Evolutionary conservation across 2,113 vertebrate genomes (phyloP), one percentile per base, ranked within the genome.

Genomic region (Halichoeres trimaculatus): DNA sequence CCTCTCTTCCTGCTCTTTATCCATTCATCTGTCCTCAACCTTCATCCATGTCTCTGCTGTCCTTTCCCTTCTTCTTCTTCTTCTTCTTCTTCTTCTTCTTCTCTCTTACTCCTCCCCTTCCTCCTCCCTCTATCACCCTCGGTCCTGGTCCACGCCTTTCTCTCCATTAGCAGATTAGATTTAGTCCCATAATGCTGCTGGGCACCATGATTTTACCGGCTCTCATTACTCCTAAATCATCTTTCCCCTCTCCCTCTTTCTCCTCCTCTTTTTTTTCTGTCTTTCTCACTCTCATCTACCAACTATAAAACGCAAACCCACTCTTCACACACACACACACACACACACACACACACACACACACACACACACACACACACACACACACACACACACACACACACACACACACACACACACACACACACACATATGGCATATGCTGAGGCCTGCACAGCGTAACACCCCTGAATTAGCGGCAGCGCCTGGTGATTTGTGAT

Each of bases 131-230:
- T 69, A 48, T 51, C 76, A 2, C 64, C 43, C 76, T 30, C 64
- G 47, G 9, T 47, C 66, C 57, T 41, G 1, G 45, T 64, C 76
- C 81, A 74, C 52, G 65, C 86, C 78, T 66, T 65, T 60, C 74
- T 84, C 85, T 88, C 88, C 89, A 91, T 92, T 93, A 93, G 91
- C 85, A 91, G 85, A 92, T 92, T 93, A 93, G 85, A 92, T 94
- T 94, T 92, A 88, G 79, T 85, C 84, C 89, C 85, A 84, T 89
- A 92, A 91, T 91, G 85, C 89, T 55, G 71, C 81, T 85, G 86
- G 90, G 90, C 85, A 88, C 80, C 72, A 63, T 90, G 85, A 89
- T 89, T 90, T 90, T 89, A 91, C 89, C 60, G 85, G 70, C 88
- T 89, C 87, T 84, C 88, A 90, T 90, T 91, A 89, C 79, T 79